These are phyloP conservation scores for Hylyphantes graminicola DNA, from an alignment of 1,140 invertebrate genomes.

Conservation along the genomic window DNA sequence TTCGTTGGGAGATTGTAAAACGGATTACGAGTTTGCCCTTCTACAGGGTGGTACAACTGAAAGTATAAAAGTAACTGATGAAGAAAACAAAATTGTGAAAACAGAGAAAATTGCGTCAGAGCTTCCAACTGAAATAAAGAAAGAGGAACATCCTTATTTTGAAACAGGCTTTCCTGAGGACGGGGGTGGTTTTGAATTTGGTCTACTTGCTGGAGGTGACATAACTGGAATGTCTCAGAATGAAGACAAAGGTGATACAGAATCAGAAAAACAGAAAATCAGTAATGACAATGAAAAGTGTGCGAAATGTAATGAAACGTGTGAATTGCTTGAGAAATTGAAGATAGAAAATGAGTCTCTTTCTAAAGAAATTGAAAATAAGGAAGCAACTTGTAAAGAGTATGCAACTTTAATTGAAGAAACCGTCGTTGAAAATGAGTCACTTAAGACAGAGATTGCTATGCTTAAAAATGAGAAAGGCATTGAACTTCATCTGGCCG, in stretches of 20 bases:
- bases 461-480: constrained; percentile 4
- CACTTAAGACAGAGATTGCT: constrained; percentile 18
- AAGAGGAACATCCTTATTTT: not conserved
- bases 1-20: constrained; percentile 1
- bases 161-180: not conserved
- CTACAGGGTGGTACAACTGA: constrained; percentile 42
- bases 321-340: constrained; percentile 4
- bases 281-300: not conserved
- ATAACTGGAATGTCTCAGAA: constrained; percentile 10
- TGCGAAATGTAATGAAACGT: not conserved
- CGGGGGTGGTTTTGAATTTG: constrained; percentile 25
- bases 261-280: not conserved
- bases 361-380: not conserved
- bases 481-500: too few relatives aligned
- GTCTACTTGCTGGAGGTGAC: constrained; percentile 25
- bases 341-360: constrained; percentile 5
- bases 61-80: not conserved
- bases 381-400: not conserved
- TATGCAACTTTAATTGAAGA: constrained; percentile 31
- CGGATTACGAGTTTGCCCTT: constrained; percentile 27
- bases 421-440: constrained; percentile 31
- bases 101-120: not conserved
- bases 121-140: not conserved
- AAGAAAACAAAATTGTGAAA: not conserved
- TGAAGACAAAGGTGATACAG: not conserved